Evolutionary conservation across 2,113 vertebrate genomes (phyloP).

Genomic region (Coptodon bakossiorum): DNA sequence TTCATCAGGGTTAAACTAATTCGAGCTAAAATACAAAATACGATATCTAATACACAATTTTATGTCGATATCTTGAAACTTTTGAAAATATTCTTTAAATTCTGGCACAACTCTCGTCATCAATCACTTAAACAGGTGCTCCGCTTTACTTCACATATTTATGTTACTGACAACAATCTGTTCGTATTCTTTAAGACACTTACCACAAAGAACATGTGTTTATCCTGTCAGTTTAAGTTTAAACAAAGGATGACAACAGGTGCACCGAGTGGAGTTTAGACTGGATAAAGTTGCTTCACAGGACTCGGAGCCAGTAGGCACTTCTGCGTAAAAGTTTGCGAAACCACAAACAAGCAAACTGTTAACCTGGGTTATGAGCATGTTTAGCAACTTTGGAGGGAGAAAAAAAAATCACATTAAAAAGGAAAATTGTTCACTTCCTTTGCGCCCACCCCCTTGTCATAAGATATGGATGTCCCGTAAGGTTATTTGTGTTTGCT

Average conservation of each 20-base stretch:
- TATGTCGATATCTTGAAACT: not conserved
- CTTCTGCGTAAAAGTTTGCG: conserved; percentile 56
- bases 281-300: conserved; percentile 49
- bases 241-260: conserved; percentile 56
- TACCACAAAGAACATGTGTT: conserved; percentile 20
- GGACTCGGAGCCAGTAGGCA: conserved; percentile 40
- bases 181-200: conserved; percentile 18
- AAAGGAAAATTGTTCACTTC: conserved; percentile 65
- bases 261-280: conserved; percentile 29
- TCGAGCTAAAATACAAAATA: not conserved
- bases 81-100: not conserved
- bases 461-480: conserved; percentile 75
- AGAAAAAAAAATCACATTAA: conserved; percentile 60
- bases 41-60: not conserved
- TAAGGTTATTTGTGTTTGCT: conserved; percentile 75
- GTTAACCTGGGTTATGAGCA: conserved; percentile 62
- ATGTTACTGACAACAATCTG: conserved; percentile 28
- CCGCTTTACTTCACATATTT: not conserved
- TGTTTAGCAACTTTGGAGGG: conserved; percentile 58
- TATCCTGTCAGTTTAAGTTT: conserved; percentile 30
- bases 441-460: conserved; percentile 72
- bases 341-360: conserved; percentile 59
- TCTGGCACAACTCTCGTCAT: not conserved
- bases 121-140: not conserved
- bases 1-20: not conserved